phyloP scores from a whole-genome alignment of 1,140 invertebrate genomes.

The Plodia interpunctella region DNA sequence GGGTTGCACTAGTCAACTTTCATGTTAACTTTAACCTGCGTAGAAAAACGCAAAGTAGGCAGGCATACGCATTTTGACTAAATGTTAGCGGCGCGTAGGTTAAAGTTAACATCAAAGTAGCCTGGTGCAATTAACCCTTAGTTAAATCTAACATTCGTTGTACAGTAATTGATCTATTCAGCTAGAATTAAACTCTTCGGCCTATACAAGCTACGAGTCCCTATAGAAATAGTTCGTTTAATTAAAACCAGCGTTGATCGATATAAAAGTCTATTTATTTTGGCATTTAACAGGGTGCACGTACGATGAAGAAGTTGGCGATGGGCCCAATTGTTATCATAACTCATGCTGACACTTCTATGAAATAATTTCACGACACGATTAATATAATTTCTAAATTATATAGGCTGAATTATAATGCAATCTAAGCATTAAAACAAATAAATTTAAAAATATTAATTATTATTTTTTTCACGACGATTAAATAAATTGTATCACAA shows the following conservation, averaged over 20 bases:
- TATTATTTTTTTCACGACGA: too few species aligned
- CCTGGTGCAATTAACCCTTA: too few species aligned
- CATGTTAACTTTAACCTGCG: too few species aligned
- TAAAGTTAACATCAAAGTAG: too few species aligned
- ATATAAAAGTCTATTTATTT: slow-evolving; percentile 40
- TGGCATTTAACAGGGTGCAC: slow-evolving; percentile 40
- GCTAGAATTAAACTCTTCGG: neutral
- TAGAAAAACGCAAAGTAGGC: too few species aligned
- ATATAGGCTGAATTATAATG: neutral
- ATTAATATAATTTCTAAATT: slow-evolving; percentile 24
- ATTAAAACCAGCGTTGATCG: slow-evolving; percentile 15
- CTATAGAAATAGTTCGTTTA: slow-evolving; percentile 13
- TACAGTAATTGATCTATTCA: neutral
- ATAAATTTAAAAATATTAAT: neutral
- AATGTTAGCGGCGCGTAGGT: too few species aligned
- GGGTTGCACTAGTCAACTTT: too few species aligned
- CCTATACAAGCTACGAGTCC: neutral
- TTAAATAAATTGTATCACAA: too few species aligned
- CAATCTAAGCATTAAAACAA: slow-evolving; percentile 8
- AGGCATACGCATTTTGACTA: too few species aligned
- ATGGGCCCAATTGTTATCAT: slow-evolving; percentile 45
- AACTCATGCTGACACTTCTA: slow-evolving; percentile 42
- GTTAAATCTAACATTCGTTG: neutral
- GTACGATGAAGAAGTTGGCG: slow-evolving; percentile 32
- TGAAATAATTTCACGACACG: slow-evolving; percentile 34